Percentiles rank a stretch among this genome's conserved stretches.
Conservation (phyloP, 2,888 invertebrate species). For the Spicauda simplicius region DNA sequence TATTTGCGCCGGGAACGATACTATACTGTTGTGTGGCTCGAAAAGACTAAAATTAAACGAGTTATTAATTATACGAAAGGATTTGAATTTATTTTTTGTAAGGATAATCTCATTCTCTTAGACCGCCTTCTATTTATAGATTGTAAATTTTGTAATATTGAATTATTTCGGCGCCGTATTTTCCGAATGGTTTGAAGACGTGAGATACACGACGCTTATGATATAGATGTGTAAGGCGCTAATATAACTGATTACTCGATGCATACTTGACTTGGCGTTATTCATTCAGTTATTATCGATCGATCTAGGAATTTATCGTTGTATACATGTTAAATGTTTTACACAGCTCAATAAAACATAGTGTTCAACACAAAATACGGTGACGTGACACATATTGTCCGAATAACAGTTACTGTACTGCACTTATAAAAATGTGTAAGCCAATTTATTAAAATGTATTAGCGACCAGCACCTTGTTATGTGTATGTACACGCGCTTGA, state of each 20-base stretch:
- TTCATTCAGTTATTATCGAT: conserved; percentile 1
- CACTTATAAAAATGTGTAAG: background rate
- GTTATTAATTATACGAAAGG: conserved; percentile 6
- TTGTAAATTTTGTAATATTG: conserved; percentile 9
- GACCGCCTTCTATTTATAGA: conserved; percentile 14
- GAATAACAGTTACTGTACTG: background rate
- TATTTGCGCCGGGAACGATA: background rate
- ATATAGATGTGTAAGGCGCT: conserved; percentile 7
- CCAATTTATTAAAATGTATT: background rate
- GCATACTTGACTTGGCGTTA: background rate
- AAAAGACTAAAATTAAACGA: conserved; percentile 4
- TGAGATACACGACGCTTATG: background rate
- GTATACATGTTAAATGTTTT: background rate
- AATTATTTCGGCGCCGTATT: conserved; percentile 7
- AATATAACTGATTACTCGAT: background rate
- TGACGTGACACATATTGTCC: background rate
- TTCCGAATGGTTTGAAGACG: background rate
- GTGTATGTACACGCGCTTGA: conserved; percentile 14
- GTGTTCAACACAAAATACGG: background rate
- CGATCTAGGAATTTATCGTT: background rate
- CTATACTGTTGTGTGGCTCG: background rate
- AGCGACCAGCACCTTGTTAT: background rate
- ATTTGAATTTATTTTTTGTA: conserved; percentile 17
- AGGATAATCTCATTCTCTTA: conserved; percentile 9
- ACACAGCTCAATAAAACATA: background rate